phyloP scores from a whole-genome alignment of 2,113 vertebrate species.

The Leptobrachium ailaonicum region DNA sequence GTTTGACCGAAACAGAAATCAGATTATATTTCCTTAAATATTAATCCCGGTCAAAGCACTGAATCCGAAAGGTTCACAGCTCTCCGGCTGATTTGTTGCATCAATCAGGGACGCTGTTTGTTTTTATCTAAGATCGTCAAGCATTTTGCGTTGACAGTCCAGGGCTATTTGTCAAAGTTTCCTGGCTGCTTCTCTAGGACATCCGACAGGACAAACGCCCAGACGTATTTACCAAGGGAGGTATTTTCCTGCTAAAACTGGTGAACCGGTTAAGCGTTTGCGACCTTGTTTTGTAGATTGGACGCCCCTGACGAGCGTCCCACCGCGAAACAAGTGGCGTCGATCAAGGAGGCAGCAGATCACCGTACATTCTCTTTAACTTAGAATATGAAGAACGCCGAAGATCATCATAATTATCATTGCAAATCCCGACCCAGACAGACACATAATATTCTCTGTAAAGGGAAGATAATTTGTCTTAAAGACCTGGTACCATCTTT shows the following conservation, averaged over 20 bases:
- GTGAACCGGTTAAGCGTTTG: too few relatives aligned
- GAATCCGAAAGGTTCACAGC: not conserved
- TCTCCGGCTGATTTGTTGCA: not conserved
- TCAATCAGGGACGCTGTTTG: not conserved
- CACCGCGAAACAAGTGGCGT: too few relatives aligned
- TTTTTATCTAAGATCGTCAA: not conserved
- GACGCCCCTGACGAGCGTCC: too few relatives aligned
- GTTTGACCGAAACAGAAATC: too few relatives aligned
- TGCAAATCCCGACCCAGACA: too few relatives aligned
- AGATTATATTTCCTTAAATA: not conserved
- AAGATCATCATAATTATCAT: too few relatives aligned
- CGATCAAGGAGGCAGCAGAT: too few relatives aligned
- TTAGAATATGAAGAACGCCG: too few relatives aligned
- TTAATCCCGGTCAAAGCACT: not conserved
- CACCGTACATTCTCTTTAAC: too few relatives aligned
- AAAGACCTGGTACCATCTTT: not conserved
- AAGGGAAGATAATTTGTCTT: not conserved
- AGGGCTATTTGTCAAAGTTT: not conserved
- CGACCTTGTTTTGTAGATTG: too few relatives aligned
- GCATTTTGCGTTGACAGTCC: not conserved
- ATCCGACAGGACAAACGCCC: not conserved
- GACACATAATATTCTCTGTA: too few relatives aligned
- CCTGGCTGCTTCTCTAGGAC: not conserved
- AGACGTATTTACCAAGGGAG: not conserved
- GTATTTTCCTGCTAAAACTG: not conserved